Evolutionary conservation across 2,113 vertebrate genomes (phyloP).

Genomic region (Gila orcuttii): DNA sequence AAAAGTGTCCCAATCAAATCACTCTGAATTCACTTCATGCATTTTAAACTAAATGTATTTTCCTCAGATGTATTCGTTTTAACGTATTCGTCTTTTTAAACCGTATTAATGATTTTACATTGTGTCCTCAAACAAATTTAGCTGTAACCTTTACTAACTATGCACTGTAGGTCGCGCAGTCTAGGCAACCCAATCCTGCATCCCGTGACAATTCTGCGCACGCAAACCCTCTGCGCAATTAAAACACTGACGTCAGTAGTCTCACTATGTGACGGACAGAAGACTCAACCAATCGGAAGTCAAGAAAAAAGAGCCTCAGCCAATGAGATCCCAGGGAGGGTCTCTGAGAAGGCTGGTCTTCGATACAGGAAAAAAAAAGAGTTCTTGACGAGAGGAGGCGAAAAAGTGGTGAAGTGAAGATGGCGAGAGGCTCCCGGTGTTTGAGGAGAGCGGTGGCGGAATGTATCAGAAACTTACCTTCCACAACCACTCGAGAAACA

Average conservation of each 20-base stretch:
- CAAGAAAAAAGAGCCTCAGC: fast-evolving
- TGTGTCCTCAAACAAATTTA: conserved; percentile 54
- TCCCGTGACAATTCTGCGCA: conserved; percentile 70
- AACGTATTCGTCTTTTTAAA: not conserved
- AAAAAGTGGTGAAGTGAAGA: conserved; percentile 62
- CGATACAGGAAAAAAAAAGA: conserved; percentile 34
- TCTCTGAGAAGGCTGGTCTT: not conserved
- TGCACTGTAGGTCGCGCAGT: conserved; percentile 31
- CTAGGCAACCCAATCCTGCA: conserved; percentile 64
- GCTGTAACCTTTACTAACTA: conserved; percentile 59
- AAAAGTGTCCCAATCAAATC: too few relatives aligned
- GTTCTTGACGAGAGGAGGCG: conserved; percentile 30
- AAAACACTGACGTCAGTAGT: conserved; percentile 25
- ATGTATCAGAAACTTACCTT: conserved; percentile 69
- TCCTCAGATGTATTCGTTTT: too few relatives aligned
- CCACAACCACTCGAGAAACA: conserved; percentile 62
- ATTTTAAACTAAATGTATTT: too few relatives aligned
- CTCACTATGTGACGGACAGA: conserved; percentile 5
- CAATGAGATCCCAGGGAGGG: conserved; percentile 52
- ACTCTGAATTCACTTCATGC: too few relatives aligned
- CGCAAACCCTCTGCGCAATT: conserved; percentile 37
- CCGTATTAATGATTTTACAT: conserved; percentile 20
- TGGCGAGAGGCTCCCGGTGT: conserved; percentile 76
- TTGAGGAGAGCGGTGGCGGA: conserved; percentile 68
- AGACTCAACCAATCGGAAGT: conserved; percentile 55